phyloP scores from a whole-genome alignment of 2,113 vertebrate species.

The Alectura lathami region DNA sequence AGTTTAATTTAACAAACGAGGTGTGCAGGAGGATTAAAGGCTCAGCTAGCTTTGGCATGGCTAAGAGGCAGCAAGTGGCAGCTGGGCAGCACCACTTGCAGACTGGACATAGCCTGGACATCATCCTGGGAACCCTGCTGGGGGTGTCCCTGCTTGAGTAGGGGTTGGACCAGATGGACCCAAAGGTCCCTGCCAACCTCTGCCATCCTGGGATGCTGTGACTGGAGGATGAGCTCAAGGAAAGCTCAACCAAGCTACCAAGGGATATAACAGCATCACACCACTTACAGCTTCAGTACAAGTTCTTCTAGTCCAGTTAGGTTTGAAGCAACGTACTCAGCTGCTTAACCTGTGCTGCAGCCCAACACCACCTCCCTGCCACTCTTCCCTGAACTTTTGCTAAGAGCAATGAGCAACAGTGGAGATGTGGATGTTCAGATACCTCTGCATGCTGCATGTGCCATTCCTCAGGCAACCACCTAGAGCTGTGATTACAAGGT shows the following conservation, averaged over 20 bases:
- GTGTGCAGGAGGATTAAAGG: neutral
- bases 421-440: neutral
- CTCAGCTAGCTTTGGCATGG: neutral
- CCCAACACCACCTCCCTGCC: neutral
- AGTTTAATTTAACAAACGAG: neutral
- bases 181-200: neutral
- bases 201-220: no score
- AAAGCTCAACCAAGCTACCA: neutral
- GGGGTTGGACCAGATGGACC: neutral
- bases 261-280: neutral
- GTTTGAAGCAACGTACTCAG: neutral
- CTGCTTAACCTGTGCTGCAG: neutral
- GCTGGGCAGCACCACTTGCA: neutral
- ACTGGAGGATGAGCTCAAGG: neutral
- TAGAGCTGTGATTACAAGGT: rapidly evolving
- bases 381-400: neutral
- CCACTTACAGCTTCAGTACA: neutral
- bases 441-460: neutral
- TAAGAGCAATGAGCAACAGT: neutral
- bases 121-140: neutral
- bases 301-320: neutral
- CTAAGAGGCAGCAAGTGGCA: neutral
- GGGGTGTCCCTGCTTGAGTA: neutral
- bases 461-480: neutral
- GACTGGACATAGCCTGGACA: rapidly evolving